Base-by-base conservation (phyloP, 2,888 invertebrate genomes). In the Oligia latruncula region DNA sequence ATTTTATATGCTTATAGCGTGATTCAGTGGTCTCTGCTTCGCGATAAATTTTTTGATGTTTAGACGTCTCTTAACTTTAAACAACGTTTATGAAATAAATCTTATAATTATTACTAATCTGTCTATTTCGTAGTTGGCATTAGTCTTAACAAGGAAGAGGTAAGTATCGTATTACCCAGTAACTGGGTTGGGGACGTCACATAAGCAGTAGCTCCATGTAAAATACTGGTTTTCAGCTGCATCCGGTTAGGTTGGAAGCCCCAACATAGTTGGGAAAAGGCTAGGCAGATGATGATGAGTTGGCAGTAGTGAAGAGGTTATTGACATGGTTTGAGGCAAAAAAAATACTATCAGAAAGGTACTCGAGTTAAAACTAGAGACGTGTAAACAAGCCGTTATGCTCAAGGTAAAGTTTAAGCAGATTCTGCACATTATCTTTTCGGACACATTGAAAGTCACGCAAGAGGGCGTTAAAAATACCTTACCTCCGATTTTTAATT, bases 401-500 rank as follows among this genome's bases (percentile, higher is more conserved):
- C 15, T 62, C 11, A 2, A 60, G 1, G 8, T 23, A 46, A 43
- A 60, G 2, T 35, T 43, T 35, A 23, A 70, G 29, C 55, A 49
- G 23, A 77, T 60, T 77, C 5, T 23, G 43, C 64, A 35, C 49
- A 62, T 17, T n/a, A 29, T 49, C 46, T 15, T 71, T 58, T 78
- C 2, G 40, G 8, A 5, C 52, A n/a, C 49, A 52, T 43, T 80
- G 29, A 43, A 29, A 74, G 83, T 55, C 83, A 83, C 77, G 80
- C 76, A 60, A 66, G 40, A 43, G 13, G 15, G 1, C 9, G 35
- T 60, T 60, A 66, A 82, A 82, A 74, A 52, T 60, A 80, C 65
- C 58, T 74, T 66, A 74, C 75, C 17, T 62, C 68, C 40, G 83
- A 83, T 60, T 60, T 70, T 81, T 71, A 55, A 81, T 81, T 78